Conservation (phyloP, 2,888 invertebrate genomes). For the Neria commutata region DNA sequence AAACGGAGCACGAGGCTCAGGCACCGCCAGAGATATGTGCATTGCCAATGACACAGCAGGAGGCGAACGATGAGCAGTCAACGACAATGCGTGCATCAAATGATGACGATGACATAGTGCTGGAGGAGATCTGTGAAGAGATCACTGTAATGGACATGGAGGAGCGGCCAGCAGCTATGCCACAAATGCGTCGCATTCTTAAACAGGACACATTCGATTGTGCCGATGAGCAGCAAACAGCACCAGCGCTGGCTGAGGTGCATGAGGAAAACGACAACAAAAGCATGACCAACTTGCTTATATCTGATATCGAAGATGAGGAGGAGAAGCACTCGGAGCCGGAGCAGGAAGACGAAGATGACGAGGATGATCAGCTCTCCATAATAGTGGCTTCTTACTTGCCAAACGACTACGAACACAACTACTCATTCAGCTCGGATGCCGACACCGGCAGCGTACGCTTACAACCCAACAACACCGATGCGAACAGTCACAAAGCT, state of each 20-base stretch:
- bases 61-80: no score
- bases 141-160: conserved; percentile 48
- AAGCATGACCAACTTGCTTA: conserved; percentile 48
- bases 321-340: conserved; percentile 38
- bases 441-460: conserved; percentile 22
- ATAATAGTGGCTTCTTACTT: conserved; percentile 58
- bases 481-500: not conserved
- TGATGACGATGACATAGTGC: conserved; percentile 25
- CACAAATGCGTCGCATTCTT: conserved; percentile 32
- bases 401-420: conserved; percentile 44
- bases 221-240: conserved; percentile 36
- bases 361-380: conserved; percentile 56
- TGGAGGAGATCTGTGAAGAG: conserved; percentile 59
- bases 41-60: not conserved
- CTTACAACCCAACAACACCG: conserved; percentile 8
- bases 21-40: not conserved
- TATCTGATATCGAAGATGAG: conserved; percentile 50
- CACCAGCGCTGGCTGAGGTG: conserved; percentile 11
- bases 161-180: conserved; percentile 11
- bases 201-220: conserved; percentile 48
- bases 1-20: conserved; percentile 22
- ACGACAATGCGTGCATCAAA: conserved; percentile 11
- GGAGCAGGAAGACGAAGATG: conserved; percentile 30
- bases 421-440: conserved; percentile 13
- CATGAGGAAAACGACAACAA: conserved; percentile 38